phyloP scores from a whole-genome alignment of 2,888 invertebrate species.

The Pharmacophagus antenor region DNA sequence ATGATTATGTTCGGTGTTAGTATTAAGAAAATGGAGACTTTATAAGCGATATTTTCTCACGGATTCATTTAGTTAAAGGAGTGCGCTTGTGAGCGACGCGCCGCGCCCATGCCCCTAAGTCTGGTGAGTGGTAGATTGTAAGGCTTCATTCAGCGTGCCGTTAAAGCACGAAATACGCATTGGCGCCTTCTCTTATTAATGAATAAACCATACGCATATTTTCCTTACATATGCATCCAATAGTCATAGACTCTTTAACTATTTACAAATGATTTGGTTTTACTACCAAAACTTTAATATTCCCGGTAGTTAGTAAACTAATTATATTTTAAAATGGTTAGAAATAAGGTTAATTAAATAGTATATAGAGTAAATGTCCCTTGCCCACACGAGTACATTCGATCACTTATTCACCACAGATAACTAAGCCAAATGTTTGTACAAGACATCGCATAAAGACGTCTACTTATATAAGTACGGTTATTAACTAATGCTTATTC shows the following conservation, averaged over 20 bases:
- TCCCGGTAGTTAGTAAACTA: background rate
- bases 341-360: background rate
- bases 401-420: slow-evolving; percentile 18
- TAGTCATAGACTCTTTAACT: background rate
- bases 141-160: slow-evolving; percentile 71
- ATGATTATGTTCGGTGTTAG: slow-evolving; percentile 61
- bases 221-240: background rate
- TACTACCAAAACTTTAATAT: background rate
- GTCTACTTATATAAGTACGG: slow-evolving; percentile 18
- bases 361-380: background rate
- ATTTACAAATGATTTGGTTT: background rate
- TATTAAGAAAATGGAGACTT: slow-evolving; percentile 59
- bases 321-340: background rate
- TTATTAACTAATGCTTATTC: slow-evolving; percentile 25
- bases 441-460: slow-evolving; percentile 10
- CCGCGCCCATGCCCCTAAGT: slow-evolving; percentile 78
- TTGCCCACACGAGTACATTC: slow-evolving; percentile 16
- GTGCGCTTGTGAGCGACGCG: slow-evolving; percentile 67
- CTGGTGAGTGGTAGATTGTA: slow-evolving; percentile 77
- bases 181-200: slow-evolving; percentile 41
- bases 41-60: slow-evolving; percentile 61
- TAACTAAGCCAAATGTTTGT: slow-evolving; percentile 26
- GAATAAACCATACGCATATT: background rate
- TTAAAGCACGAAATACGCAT: slow-evolving; percentile 57
- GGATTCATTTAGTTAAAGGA: slow-evolving; percentile 72